These are phyloP conservation scores for Clarias batrachus DNA, from an alignment of 2,113 vertebrate genomes.

Conservation along the genomic window DNA sequence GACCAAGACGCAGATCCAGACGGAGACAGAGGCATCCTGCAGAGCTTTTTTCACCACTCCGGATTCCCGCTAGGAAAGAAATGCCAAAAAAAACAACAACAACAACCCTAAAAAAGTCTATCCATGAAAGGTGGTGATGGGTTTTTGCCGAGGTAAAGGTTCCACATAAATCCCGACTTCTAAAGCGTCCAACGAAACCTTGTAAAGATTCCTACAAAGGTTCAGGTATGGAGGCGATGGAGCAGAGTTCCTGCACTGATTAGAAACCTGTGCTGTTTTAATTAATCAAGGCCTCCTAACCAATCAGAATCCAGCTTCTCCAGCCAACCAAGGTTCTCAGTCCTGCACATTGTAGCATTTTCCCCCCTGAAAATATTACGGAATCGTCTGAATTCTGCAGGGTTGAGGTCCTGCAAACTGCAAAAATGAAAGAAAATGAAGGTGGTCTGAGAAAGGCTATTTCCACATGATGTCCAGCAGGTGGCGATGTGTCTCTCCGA, in stretches of 20 bases:
- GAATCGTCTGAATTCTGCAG: not conserved
- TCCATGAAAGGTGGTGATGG: not conserved
- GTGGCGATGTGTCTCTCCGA: conserved; percentile 18
- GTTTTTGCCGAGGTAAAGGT: not conserved
- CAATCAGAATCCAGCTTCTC: not conserved
- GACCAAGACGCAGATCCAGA: not conserved
- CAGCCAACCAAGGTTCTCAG: not conserved
- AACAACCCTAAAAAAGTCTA: not conserved
- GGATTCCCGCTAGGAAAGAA: not conserved
- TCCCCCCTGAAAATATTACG: too few relatives aligned
- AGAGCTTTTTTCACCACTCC: conserved; percentile 1
- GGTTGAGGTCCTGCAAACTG: not conserved
- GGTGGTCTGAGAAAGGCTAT: not conserved
- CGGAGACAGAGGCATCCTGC: conserved; percentile 16
- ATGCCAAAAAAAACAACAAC: not conserved
- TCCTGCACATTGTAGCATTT: not conserved
- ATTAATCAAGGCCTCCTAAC: not conserved
- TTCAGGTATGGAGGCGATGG: not conserved
- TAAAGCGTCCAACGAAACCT: not conserved
- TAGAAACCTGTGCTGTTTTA: not conserved
- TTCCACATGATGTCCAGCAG: conserved; percentile 34
- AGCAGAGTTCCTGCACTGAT: too few relatives aligned
- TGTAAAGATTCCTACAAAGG: not conserved
- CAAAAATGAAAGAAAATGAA: not conserved
- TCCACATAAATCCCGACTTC: not conserved